Percentiles rank a stretch among this genome's conserved stretches.
phyloP scores from a whole-genome alignment of 2,797 vertebrate genomes.

The Oryzias sinensis region DNA sequence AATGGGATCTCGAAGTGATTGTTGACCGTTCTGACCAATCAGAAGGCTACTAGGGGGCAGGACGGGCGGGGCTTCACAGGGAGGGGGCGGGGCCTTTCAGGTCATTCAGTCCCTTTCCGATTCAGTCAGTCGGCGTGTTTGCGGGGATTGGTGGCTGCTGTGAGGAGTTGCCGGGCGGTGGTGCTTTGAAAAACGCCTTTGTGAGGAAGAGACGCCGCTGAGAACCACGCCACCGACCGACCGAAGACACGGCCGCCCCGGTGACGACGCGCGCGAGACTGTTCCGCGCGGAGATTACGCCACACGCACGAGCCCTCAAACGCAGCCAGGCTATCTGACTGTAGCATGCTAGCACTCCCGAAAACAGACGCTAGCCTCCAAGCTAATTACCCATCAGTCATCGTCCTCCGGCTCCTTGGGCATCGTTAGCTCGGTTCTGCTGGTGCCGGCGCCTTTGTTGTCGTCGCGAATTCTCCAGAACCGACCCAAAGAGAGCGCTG shows the following conservation, averaged over 20 bases:
- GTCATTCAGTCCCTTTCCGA: slow-evolving; percentile 79
- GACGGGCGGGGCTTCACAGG: slow-evolving; percentile 41
- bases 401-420: slow-evolving; percentile 54
- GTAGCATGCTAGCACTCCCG: slow-evolving; percentile 66
- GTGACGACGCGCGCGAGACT: slow-evolving; percentile 46
- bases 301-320: slow-evolving; percentile 52
- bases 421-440: slow-evolving; percentile 55
- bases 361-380: slow-evolving; percentile 68
- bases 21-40: slow-evolving; percentile 47
- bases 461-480: no score
- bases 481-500: slow-evolving; percentile 11
- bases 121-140: slow-evolving; percentile 81
- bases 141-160: slow-evolving; percentile 72
- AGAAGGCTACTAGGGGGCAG: accelerated
- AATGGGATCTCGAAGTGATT: slow-evolving; percentile 34
- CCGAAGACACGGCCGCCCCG: slow-evolving; percentile 45
- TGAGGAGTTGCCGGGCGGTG: slow-evolving; percentile 75
- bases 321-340: slow-evolving; percentile 56
- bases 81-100: slow-evolving; percentile 77
- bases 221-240: slow-evolving; percentile 42
- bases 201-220: slow-evolving; percentile 45
- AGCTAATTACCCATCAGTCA: slow-evolving; percentile 73
- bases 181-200: slow-evolving; percentile 50
- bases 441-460: slow-evolving; percentile 38
- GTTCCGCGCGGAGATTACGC: slow-evolving; percentile 60